Evolutionary conservation across 2,888 invertebrate genomes (phyloP).

Genomic region (Thecocarcelia acutangulata): DNA sequence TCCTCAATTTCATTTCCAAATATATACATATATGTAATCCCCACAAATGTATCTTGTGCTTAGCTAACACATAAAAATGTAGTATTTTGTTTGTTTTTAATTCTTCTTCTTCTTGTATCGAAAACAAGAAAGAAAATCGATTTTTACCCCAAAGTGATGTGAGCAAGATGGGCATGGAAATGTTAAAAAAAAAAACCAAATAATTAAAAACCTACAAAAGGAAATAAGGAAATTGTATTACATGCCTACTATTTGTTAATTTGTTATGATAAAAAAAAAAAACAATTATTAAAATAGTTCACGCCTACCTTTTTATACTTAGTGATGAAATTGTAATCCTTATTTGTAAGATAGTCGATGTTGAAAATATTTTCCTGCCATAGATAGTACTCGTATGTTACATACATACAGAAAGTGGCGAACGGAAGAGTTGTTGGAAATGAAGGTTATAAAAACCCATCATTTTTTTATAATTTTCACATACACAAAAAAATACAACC

Average conservation of each 20-base stretch:
- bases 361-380: conserved; percentile 22
- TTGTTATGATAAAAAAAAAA: background rate
- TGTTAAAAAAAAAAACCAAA: conserved; percentile 12
- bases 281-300: background rate
- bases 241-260: background rate
- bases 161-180: conserved; percentile 24
- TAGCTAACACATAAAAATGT: background rate
- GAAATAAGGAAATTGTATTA: conserved; percentile 21
- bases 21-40: too few relatives aligned
- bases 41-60: conserved; percentile 1
- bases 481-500: conserved; percentile 4
- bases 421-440: conserved; percentile 11
- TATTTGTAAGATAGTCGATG: background rate
- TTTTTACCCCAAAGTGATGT: conserved; percentile 48
- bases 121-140: conserved; percentile 62
- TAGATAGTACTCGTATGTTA: background rate
- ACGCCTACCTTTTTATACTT: conserved; percentile 50
- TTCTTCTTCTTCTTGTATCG: conserved; percentile 32
- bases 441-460: conserved; percentile 46
- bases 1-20: too few relatives aligned
- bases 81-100: conserved; percentile 12
- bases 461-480: conserved; percentile 33
- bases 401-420: background rate
- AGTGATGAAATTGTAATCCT: conserved; percentile 45
- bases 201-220: background rate